A percentile compares a stretch with the other conserved stretches of the same genome.
phyloP scores from a whole-genome alignment of 1,140 invertebrate genomes.

The Cryptotermes secundus region DNA sequence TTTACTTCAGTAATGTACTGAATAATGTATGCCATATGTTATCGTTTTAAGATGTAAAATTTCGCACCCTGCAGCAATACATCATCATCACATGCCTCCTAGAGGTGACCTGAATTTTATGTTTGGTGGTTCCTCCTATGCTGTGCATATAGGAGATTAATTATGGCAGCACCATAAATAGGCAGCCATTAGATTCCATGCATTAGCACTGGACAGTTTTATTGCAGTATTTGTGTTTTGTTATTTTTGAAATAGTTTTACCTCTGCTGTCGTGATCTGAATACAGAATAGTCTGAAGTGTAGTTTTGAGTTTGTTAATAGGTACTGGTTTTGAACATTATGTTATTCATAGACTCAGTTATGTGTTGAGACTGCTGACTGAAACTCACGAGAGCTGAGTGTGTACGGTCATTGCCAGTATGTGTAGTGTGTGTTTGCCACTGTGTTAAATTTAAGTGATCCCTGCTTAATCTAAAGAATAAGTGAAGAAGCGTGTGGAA shows the following conservation, averaged over 20 bases:
- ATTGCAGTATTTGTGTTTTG: slow-evolving; percentile 26
- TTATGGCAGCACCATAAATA: slow-evolving; percentile 12
- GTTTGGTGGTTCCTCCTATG: slow-evolving; percentile 12
- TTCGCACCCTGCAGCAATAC: slow-evolving; percentile 28
- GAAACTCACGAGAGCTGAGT: neutral
- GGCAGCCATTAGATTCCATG: slow-evolving; percentile 18
- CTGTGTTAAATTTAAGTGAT: slow-evolving; percentile 27
- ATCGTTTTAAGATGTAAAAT: neutral
- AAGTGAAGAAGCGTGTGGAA: slow-evolving; percentile 25
- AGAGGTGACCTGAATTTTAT: neutral
- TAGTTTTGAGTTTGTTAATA: slow-evolving; percentile 24
- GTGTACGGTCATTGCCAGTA: neutral
- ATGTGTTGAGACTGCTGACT: neutral
- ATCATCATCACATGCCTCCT: slow-evolving; percentile 3
- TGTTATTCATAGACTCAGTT: neutral
- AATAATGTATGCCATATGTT: neutral
- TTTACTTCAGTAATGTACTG: slow-evolving; percentile 7
- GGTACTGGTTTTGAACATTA: neutral
- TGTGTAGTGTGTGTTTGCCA: slow-evolving; percentile 26
- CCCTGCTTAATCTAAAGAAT: slow-evolving; percentile 22
- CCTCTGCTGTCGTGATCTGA: slow-evolving; percentile 24
- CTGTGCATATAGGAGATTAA: slow-evolving; percentile 18
- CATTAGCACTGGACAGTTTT: slow-evolving; percentile 23
- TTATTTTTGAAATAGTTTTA: neutral
- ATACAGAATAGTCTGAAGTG: slow-evolving; percentile 18